phyloP scores from a whole-genome alignment of 2,888 invertebrate species.

The Tolmerus cingulatus region DNA sequence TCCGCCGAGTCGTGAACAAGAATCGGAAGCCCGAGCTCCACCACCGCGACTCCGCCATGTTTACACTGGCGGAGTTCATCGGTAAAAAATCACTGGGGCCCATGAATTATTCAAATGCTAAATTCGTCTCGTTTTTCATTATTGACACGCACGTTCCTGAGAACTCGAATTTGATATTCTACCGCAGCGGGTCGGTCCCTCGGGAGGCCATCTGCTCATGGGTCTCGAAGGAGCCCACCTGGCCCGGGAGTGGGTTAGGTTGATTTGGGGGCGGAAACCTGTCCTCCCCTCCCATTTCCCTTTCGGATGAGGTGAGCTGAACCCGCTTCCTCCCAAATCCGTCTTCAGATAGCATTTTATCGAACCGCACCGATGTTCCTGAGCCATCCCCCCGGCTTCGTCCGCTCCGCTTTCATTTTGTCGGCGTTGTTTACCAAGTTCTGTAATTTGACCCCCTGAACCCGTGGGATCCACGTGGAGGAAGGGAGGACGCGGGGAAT shows the following conservation, averaged over 20 bases:
- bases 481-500: neutral
- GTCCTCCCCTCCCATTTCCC: neutral
- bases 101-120: conserved; percentile 47
- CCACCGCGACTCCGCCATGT: neutral
- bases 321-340: neutral
- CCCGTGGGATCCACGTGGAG: neutral
- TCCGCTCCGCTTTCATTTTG: neutral
- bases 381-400: neutral
- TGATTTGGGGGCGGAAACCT: neutral
- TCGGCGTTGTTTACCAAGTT: neutral
- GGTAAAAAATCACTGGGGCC: conserved; percentile 41
- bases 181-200: neutral
- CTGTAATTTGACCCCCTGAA: conserved; percentile 5
- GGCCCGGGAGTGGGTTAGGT: neutral
- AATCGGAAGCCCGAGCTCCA: neutral
- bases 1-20: neutral
- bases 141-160: conserved; percentile 40
- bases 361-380: conserved; percentile 26
- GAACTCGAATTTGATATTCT: conserved; percentile 16
- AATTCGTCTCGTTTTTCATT: conserved; percentile 46
- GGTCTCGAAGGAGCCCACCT: neutral
- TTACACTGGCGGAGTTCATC: conserved; percentile 23
- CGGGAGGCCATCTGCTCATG: neutral
- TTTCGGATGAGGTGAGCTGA: conserved; percentile 3
- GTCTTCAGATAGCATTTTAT: conserved; percentile 1